Conservation (phyloP, 2,888 invertebrate genomes). For the Salticus scenicus region DNA sequence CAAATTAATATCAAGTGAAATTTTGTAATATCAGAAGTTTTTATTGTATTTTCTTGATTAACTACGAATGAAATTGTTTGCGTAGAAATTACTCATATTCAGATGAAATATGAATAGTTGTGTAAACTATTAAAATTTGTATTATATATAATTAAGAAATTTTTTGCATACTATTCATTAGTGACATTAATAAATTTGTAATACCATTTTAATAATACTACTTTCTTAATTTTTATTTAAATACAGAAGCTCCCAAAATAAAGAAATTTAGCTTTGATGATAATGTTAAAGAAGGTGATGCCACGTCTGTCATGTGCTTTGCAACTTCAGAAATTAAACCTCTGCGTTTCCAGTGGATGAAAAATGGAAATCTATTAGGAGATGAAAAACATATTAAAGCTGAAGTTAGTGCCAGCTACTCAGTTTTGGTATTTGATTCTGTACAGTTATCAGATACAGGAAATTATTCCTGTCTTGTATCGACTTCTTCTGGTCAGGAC, state of each 20-base stretch:
- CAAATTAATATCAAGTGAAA: too few species aligned
- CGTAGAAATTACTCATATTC: too few species aligned
- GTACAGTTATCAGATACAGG: background rate
- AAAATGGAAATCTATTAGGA: background rate
- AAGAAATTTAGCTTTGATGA: constrained; percentile 30
- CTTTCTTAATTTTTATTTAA: too few species aligned
- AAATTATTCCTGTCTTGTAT: constrained; percentile 44
- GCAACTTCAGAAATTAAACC: constrained; percentile 15
- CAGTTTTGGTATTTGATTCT: constrained; percentile 16
- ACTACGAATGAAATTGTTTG: too few species aligned
- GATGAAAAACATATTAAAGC: background rate
- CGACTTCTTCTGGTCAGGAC: constrained; percentile 49
- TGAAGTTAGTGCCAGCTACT: background rate
- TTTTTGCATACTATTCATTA: too few species aligned
- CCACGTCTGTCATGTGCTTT: constrained; percentile 10
- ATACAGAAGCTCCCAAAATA: constrained; percentile 13
- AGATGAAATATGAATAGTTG: too few species aligned
- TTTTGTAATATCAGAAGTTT: too few species aligned
- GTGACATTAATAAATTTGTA: too few species aligned
- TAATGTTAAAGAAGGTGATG: constrained; percentile 20
- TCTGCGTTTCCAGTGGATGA: constrained; percentile 19
- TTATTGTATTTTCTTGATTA: too few species aligned
- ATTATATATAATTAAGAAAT: too few species aligned
- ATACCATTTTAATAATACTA: too few species aligned
- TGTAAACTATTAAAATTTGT: too few species aligned